phyloP scores from a whole-genome alignment of 2,113 vertebrate species.

The Origma solitaria region DNA sequence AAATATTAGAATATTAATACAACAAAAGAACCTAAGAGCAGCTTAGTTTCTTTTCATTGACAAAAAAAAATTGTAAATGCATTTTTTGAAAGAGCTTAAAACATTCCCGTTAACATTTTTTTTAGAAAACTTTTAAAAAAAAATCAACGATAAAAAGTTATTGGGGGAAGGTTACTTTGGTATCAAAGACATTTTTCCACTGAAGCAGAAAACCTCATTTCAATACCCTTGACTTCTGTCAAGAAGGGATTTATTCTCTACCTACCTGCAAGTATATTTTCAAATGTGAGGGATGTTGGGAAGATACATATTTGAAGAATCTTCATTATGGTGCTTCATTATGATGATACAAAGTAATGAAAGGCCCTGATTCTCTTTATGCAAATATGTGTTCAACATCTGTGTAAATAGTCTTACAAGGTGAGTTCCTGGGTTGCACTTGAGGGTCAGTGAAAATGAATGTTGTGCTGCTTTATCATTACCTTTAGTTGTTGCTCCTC shows the following conservation, averaged over 20 bases:
- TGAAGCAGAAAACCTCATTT: not conserved
- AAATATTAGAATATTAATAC: not conserved
- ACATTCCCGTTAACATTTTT: not conserved
- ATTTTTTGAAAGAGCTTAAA: not conserved
- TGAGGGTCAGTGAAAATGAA: not conserved
- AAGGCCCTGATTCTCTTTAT: not conserved
- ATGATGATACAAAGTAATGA: not conserved
- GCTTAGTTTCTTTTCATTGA: not conserved
- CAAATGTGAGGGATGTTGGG: not conserved
- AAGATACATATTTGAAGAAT: not conserved
- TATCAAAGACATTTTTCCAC: not conserved
- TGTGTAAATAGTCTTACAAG: not conserved
- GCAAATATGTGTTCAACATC: not conserved
- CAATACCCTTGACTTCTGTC: not conserved
- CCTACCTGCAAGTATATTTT: not conserved
- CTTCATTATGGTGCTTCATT: not conserved
- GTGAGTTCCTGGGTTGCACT: not conserved
- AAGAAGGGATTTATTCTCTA: not conserved
- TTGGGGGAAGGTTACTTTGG: accelerated
- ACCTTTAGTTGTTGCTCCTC: not conserved
- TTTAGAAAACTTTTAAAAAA: not conserved
- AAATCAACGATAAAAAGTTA: not conserved
- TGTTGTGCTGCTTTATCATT: not conserved
- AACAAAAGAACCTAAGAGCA: not conserved
- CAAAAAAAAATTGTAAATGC: not conserved